These are phyloP conservation scores for Drosophila rhopaloa DNA, from an alignment of 1,140 invertebrate species.

Conservation along the genomic window DNA sequence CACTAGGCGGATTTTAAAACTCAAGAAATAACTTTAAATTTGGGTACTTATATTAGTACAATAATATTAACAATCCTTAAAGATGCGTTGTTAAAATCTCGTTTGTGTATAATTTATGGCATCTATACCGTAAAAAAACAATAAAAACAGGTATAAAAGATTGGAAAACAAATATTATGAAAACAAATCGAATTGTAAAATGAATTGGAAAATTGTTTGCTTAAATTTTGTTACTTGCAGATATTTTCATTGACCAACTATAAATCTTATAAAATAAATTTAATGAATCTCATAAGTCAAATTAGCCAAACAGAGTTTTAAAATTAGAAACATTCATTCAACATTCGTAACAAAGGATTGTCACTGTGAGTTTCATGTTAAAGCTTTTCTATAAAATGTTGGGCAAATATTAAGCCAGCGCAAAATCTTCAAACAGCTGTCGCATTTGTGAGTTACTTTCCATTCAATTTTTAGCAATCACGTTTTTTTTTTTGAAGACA, in stretches of 20 bases:
- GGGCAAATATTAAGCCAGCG: conserved; percentile 20
- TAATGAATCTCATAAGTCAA: no score
- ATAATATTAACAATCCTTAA: neutral
- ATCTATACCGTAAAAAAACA: no score
- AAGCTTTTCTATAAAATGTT: conserved; percentile 23
- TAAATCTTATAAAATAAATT: no score
- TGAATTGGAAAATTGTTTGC: no score
- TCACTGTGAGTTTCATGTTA: neutral
- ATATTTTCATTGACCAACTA: no score
- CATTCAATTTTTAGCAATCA: conserved; percentile 42
- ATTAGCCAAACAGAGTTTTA: no score
- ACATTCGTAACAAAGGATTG: neutral
- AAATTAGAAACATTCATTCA: neutral
- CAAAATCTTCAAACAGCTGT: conserved; percentile 24
- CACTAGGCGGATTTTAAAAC: neutral
- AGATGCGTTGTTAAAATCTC: neutral
- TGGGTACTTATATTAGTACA: neutral
- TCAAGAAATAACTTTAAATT: neutral
- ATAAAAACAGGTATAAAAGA: neutral
- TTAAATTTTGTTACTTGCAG: no score
- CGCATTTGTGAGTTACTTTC: conserved; percentile 62
- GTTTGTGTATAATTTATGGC: neutral
- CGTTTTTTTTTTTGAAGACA: conserved; percentile 40
- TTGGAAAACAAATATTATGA: no score
- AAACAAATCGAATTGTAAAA: no score